Base-by-base conservation (phyloP, 2,888 invertebrate genomes). In the Microplitis manilae region DNA sequence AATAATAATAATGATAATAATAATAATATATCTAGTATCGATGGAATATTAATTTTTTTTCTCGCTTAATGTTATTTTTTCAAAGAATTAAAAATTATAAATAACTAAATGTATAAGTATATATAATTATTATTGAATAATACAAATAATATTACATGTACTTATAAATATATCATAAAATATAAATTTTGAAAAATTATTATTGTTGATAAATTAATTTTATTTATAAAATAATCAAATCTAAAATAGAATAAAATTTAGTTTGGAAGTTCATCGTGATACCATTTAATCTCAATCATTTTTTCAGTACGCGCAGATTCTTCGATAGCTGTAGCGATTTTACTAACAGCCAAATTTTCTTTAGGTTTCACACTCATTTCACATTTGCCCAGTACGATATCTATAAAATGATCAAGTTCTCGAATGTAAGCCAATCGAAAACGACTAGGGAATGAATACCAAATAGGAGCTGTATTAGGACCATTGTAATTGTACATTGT, bases 401-500 rank as follows among this genome's bases (percentile, higher is more conserved):
- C 91, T 70, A 94, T 83, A 85, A 94, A 94, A 84, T 93, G 93
- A n/a, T 93, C 92, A 82, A 93, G 87, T 84, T 93, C 93, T 0
- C 84, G 81, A 65, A 87, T 84, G 85, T 94, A 94, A 0, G 91
- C 92, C 60, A 90, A 87, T 80, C 85, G 89, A 85, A 91, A 93
- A 39, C 94, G 91, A 0, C 93, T 93, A 0, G 93, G 90, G 85
- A 94, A 94, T 0, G 93, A 93, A 86, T 92, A 93, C 89, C 88
- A 92, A 81, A 93, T 93, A 0, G 93, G 93, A 0, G 91, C 89
- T 7, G 83, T 83, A 62, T 85, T 90, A n/a, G 90, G 76, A 2
- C 92, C 91, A 13, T 90, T 86, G 0, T 91, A 87, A 1, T 90
- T 91, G 1, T 90, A 82, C 67, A 90, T 86, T 0, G 87, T 84